Conservation (phyloP, 2,113 vertebrate genomes). For the Leiothrix lutea region DNA sequence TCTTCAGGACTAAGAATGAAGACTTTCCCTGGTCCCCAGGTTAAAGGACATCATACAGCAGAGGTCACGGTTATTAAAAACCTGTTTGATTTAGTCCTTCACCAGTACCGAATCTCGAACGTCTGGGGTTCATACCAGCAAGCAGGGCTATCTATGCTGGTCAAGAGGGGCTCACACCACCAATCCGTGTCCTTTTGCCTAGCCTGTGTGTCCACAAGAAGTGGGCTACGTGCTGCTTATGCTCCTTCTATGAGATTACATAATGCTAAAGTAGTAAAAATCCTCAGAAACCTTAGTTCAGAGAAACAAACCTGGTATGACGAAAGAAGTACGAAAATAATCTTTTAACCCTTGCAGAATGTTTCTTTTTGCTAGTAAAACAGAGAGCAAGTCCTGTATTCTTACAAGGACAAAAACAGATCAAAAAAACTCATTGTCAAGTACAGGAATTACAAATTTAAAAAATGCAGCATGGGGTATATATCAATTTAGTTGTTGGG, state of each 20-base stretch:
- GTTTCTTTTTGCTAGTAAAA: conserved; percentile 58
- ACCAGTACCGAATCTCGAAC: conserved; percentile 24
- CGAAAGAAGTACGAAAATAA: conserved; percentile 58
- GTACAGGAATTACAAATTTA: conserved; percentile 62
- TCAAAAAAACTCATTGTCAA: conserved; percentile 61
- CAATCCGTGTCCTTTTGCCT: not conserved
- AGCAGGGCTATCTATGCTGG: not conserved
- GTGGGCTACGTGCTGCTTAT: conserved; percentile 20
- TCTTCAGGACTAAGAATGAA: conserved; percentile 63
- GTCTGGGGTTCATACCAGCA: conserved; percentile 1
- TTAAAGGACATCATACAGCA: conserved; percentile 58
- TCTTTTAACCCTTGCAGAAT: conserved; percentile 41
- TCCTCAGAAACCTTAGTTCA: conserved; percentile 53
- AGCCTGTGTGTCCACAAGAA: not conserved
- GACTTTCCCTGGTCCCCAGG: conserved; percentile 56
- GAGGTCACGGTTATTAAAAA: conserved; percentile 33
- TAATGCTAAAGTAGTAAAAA: conserved; percentile 60
- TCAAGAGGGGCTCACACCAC: not conserved
- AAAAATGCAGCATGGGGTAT: conserved; percentile 58
- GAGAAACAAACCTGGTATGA: conserved; percentile 59
- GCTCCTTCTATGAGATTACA: conserved; percentile 40
- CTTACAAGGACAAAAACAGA: conserved; percentile 39
- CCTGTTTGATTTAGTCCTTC: conserved; percentile 40
- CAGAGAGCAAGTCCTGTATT: conserved; percentile 11
- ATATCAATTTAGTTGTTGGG: conserved; percentile 30